Evolutionary conservation across 2,888 invertebrate species (phyloP), one percentile per base, ranked within the genome.

Genomic region (Cephus runcator): DNA sequence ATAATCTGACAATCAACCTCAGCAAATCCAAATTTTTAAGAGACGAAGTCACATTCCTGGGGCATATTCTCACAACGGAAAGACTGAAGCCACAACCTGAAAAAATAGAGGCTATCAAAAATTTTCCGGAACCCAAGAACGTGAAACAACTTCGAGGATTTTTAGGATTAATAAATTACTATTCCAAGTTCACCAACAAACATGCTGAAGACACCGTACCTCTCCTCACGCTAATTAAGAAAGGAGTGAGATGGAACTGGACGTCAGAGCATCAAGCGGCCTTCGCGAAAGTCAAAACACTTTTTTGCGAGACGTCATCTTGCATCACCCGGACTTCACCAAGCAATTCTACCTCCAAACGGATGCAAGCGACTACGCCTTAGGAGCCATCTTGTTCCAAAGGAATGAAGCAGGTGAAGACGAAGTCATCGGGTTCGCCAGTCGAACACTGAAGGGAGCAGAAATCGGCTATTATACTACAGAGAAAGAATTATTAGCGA

Each of bases 401-500:
- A n/a, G 35, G 4, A 33, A 82, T 31, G 69, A 76, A 0, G 33
- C 69, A 4, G 75, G 68, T 3, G 77, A 76, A 69, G 56, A 80
- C 6, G 73, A 77, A 69, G 80, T 85, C 0, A 78, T 87, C 12
- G 80, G 81, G 1, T 85, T 86, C 78, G 81, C 81, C 23, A 87
- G 85, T 74, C 80, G 83, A 40, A 81, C 81, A 0, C 80, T 85
- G 4, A 78, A 76, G 4, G 82, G 78, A 9, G 77, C 83, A 0
- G 85, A 86, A 76, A 2, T 78, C 4, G 78, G 69, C 1, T 87
- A 86, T 77, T 82, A 6, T 11, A 69, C n/a, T 3, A 69, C 11
- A 4, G 69, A 69, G 6, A 69, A 69, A 0, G 69, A 69, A 11
- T n/a, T 69, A n/a, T n/a, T 69, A n/a, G 69, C 69, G n/a, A 69